These are phyloP conservation scores for Nothobranchius furzeri DNA, from an alignment of 2,113 vertebrate species.

Conservation along the genomic window DNA sequence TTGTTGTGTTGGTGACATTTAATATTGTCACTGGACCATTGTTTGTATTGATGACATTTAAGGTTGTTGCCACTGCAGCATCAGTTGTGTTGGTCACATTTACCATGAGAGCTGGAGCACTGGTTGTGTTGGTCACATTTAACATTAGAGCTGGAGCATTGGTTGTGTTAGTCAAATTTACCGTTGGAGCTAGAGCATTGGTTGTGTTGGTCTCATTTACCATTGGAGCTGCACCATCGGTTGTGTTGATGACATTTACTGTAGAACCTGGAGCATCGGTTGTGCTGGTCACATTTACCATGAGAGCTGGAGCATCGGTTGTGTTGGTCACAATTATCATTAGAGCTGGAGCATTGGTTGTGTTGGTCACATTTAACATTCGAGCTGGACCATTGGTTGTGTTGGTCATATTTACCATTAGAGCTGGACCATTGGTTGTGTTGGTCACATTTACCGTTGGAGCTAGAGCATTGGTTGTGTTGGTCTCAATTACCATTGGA, in stretches of 20 bases:
- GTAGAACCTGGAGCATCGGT: not conserved
- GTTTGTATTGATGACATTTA: no score
- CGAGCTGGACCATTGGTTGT: not conserved
- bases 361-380: not conserved
- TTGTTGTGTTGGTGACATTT: no score
- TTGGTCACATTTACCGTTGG: not conserved
- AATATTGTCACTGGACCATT: no score
- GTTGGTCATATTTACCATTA: not conserved
- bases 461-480: not conserved
- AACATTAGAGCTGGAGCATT: no score
- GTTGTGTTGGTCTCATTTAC: not conserved
- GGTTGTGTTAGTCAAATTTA: no score
- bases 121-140: no score
- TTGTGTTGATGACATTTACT: not conserved
- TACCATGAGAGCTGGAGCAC: no score
- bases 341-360: not conserved
- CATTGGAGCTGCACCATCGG: not conserved
- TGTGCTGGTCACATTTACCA: not conserved
- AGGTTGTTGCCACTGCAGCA: no score
- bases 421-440: not conserved
- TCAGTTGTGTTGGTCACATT: no score
- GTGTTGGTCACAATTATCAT: not conserved
- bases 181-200: not conserved
- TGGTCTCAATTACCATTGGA: accelerated
- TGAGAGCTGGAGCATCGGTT: not conserved